Base-by-base conservation (phyloP, 1,140 invertebrate genomes). In the Drosophila mojavensis region DNA sequence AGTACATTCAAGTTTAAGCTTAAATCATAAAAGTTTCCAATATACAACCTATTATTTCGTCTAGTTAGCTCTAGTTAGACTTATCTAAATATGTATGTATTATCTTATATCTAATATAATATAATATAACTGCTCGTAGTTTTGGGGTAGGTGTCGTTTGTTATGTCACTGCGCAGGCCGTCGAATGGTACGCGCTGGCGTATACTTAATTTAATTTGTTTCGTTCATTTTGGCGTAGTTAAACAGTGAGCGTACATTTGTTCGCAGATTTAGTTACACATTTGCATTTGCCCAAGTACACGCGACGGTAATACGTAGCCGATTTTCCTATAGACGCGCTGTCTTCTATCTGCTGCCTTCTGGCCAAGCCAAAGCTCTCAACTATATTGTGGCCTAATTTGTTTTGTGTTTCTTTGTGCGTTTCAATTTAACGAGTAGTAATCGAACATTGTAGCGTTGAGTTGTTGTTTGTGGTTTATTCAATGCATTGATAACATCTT, bases 201-300 rank as follows among this genome's bases (percentile, higher is more conserved):
- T 81, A 84, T 89, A 89, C 85, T 69, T 89, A 89, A 89, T 89
- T 90, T 89, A 89, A 89, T 89, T 89, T 89, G 85, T 69, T 64
- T 78, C 45, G 45, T 50, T 26, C 47, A 63, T 56, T 77, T 67
- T 39, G 36, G 58, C 50, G 53, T 73, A 77, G 69, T 50, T 45
- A 33, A 66, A 39, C 63, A 17, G 36, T 47, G 47, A 58, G 20
- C 62, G 47, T 36, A 43, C n/a, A 45, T 60, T 68, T 64, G 39
- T 10, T 73, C n/a, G 65, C 66, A 75, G 83, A 83, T 78, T 88
- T 89, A 88, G 83, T 88, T 67, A 43, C 67, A 79, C 72, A 68
- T 90, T 81, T 76, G 67, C 68, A 68, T 90, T 39, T 90, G 81
- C 56, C 64, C 78, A 81, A 89, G 83, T 48, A 77, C 79, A 64